phyloP scores from a whole-genome alignment of 2,113 vertebrate species.

The Eclectus roratus region DNA sequence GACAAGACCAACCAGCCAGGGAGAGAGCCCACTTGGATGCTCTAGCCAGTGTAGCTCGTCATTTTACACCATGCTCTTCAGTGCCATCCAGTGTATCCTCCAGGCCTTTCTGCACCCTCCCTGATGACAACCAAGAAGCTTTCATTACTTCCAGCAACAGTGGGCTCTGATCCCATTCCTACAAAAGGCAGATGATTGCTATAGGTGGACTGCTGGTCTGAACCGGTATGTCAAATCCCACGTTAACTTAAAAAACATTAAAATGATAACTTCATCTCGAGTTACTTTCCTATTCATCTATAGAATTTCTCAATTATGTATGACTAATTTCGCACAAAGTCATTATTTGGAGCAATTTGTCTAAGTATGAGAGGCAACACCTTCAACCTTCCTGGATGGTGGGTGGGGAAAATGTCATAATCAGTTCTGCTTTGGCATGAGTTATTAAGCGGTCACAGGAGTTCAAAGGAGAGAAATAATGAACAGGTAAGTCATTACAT shows the following conservation, averaged over 20 bases:
- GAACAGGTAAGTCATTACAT: slow-evolving; percentile 81
- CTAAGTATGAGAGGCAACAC: slow-evolving; percentile 79
- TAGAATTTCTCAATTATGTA: slow-evolving; percentile 83
- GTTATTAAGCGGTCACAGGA: slow-evolving; percentile 79
- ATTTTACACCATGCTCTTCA: rapidly evolving
- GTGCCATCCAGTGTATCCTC: background rate
- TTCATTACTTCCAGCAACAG: background rate
- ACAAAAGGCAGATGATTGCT: background rate
- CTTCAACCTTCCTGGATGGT: slow-evolving; percentile 76
- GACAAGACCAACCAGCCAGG: background rate
- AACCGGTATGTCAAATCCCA: background rate
- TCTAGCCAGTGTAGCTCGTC: background rate
- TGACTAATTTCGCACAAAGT: slow-evolving; percentile 87
- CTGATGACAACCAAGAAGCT: background rate
- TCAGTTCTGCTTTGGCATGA: slow-evolving; percentile 64
- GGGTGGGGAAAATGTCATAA: slow-evolving; percentile 74
- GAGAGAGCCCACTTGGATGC: background rate
- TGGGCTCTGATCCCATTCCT: background rate
- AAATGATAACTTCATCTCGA: slow-evolving; percentile 70
- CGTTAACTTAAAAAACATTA: slow-evolving; percentile 65
- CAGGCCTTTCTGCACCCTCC: background rate
- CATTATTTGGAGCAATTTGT: slow-evolving; percentile 87
- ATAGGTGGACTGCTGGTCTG: slow-evolving; percentile 18
- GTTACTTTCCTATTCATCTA: slow-evolving; percentile 75
- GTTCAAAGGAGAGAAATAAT: slow-evolving; percentile 81